Percentiles rank a stretch among this genome's conserved stretches.
Conservation (phyloP, 2,888 invertebrate genomes). For the Bombylius discolor region DNA sequence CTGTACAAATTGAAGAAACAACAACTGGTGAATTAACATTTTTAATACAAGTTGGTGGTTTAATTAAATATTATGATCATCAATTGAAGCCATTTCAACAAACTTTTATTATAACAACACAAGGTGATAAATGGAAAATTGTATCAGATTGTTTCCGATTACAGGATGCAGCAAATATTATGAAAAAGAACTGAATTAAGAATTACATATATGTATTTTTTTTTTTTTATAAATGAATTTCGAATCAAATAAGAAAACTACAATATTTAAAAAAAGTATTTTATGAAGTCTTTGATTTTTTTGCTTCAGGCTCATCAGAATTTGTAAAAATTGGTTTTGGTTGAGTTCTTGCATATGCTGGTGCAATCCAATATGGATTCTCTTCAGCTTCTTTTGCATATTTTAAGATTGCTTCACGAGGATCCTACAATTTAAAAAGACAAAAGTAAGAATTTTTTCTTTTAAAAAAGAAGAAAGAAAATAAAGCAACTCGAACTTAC, state of each 20-base stretch:
- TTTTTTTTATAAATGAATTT: no score
- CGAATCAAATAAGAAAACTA: no score
- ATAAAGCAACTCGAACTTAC: background rate
- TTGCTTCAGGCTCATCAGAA: constrained; percentile 28
- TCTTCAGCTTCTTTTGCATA: constrained; percentile 91
- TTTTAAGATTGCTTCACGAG: constrained; percentile 85
- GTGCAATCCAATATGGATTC: constrained; percentile 94
- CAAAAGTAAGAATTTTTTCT: no score
- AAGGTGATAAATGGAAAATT: constrained; percentile 87
- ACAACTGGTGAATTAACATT: constrained; percentile 68
- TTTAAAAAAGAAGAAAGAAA: background rate
- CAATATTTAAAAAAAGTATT: no score
- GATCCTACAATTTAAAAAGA: constrained; percentile 45
- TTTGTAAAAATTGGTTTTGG: constrained; percentile 68
- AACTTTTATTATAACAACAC: constrained; percentile 74
- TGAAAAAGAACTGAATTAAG: background rate
- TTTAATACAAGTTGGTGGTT: constrained; percentile 70
- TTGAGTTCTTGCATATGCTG: constrained; percentile 81
- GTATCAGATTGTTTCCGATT: constrained; percentile 78
- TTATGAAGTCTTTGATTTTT: constrained; percentile 29
- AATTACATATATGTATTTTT: no score
- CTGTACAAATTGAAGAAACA: constrained; percentile 54
- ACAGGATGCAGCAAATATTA: constrained; percentile 40
- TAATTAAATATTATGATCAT: constrained; percentile 56
- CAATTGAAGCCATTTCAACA: constrained; percentile 61